Evolutionary conservation across 92 coral and sea anemone species (phyloP), one percentile per base, ranked within the genome.

Genomic region (Epizoanthus illoricatus): DNA sequence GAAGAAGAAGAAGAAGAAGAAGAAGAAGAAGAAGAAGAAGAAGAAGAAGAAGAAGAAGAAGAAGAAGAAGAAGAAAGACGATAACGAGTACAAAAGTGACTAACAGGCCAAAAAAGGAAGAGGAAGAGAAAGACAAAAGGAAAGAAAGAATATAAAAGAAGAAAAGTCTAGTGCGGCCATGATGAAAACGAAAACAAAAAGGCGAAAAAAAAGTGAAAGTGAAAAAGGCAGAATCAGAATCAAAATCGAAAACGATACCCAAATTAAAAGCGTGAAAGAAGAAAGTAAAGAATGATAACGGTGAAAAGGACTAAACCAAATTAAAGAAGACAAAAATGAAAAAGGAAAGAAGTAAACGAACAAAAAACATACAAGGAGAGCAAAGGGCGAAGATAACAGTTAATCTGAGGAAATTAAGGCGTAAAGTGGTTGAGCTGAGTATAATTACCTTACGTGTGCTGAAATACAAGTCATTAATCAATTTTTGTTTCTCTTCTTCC

Each of bases 371-470:
- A 36, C 17, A 21, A 10, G 39, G 33, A 21, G 2, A 52, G 17
- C 0, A 59, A 21, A 9, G 21, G 5, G 15, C 13, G 11, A 16
- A 33, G 16, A 5, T 16, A 49, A 4, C 24, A 18, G 0, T 2
- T 0, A 61, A 39, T 11, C 5, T 12, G 8, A 41, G n/a, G 19
- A 6, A n/a, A 4, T 16, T n/a, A 19, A 33, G 11, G 10, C 2
- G 9, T 8, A 10, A 61, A 76, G 18, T 18, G 7, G 8, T 54
- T 1, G 16, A 54, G 12, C 17, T 13, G 33, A 7, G 15, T 12
- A n/a, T n/a, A 28, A 42, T 13, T 17, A 93, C 97, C 81, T 93
- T 93, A 70, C 90, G 87, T 56, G 94, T 93, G 52, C 92, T 88
- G 68, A 91, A 78, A 54, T 90, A 93, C 89, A 93, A 74, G 62